Base-by-base conservation (phyloP, 1,140 invertebrate species). In the Panagrolaimus sp. region DNA sequence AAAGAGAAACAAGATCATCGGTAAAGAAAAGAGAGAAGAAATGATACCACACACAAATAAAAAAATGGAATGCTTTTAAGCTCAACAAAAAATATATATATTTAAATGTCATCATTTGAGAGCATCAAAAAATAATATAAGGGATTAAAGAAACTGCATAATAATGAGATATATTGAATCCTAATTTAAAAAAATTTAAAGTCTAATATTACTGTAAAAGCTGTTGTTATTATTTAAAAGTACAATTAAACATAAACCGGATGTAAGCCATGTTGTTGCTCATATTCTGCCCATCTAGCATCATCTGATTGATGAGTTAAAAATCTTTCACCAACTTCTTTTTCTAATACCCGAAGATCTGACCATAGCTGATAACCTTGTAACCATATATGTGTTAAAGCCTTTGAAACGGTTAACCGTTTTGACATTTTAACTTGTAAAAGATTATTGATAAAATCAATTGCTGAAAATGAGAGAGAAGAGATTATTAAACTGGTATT, bases 351-450 rank as follows among this genome's bases (percentile, higher is more conserved):
- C 47, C 93, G 87, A 66, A 98, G 86, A 85, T 98, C 95, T 75
- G 89, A 90, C 92, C 94, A 98, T 0, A 93, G 94, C 85, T 93
- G 89, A 31, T 57, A 42, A 11, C 69, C 78, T 85, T 92, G 91
- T 69, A 98, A 87, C 94, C 95, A 98, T 74, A 90, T 87, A 84
- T 98, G 95, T 75, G 89, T 87, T 47, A 96, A 87, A 74, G 93
- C 92, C 86, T 98, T 98, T 84, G 97, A 93, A 47, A 97, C 95
- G 0, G 93, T 95, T 81, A 90, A 94, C 47, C 96, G 88, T 85
- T 97, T 97, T 71, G 93, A 88, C 84, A 96, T 93, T 84, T 98
- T 98, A 43, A 98, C 94, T 90, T 98, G 94, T 57, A 98, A 87
- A 68, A 98, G 86, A 86, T 96, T 96, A 85, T 92, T 96, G 72